Evolutionary conservation across 2,888 invertebrate genomes (phyloP).

Genomic region (Abscondita cerata): DNA sequence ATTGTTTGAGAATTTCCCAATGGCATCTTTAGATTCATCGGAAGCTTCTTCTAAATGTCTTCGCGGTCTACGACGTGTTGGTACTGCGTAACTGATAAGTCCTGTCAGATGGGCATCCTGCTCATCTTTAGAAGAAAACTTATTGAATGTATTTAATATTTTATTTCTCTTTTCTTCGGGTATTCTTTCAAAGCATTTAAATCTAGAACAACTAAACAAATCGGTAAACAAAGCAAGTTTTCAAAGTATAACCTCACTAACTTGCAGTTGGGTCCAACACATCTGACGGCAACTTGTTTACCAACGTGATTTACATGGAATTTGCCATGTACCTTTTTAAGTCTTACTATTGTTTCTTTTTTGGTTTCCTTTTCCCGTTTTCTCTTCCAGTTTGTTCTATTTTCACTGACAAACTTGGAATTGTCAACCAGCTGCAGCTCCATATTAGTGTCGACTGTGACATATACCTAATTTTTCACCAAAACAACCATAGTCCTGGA

Average conservation of each 20-base stretch:
- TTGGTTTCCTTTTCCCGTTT: too few relatives aligned
- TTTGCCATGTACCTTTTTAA: too few relatives aligned
- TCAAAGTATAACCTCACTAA: not conserved
- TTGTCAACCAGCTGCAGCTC: too few relatives aligned
- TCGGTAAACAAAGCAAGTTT: too few relatives aligned
- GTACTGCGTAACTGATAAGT: not conserved
- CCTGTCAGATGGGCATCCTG: too few relatives aligned
- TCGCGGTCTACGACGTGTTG: too few relatives aligned
- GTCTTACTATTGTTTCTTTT: too few relatives aligned
- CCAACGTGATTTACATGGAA: not conserved
- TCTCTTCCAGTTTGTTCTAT: too few relatives aligned
- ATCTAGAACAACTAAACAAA: constrained; percentile 7
- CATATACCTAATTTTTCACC: not conserved
- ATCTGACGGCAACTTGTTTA: not conserved
- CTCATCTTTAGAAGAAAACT: constrained; percentile 3
- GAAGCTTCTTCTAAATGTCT: too few relatives aligned
- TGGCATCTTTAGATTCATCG: not conserved
- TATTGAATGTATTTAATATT: constrained; percentile 1
- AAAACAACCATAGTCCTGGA: not conserved
- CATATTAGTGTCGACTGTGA: not conserved
- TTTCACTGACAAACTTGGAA: too few relatives aligned
- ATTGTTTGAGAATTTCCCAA: too few relatives aligned
- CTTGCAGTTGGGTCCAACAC: not conserved
- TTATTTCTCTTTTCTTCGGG: not conserved
- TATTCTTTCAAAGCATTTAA: constrained; percentile 9